Evolutionary conservation across 92 coral and sea anemone species (phyloP).

Genomic region (Zoanthus sociatus): DNA sequence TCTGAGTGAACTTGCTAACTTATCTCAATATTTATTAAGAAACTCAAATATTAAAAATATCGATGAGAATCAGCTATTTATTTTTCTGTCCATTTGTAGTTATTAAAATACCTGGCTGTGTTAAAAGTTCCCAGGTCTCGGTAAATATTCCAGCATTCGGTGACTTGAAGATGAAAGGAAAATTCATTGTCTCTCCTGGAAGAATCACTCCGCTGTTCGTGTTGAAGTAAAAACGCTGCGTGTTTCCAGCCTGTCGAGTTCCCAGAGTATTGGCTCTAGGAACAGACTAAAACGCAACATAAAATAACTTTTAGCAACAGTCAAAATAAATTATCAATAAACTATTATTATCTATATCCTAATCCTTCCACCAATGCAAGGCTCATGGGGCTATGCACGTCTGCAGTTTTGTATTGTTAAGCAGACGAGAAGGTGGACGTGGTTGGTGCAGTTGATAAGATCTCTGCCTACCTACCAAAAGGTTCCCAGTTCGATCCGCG

Average conservation of each 20-base stretch:
- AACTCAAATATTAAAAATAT: neutral
- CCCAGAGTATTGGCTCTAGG: slow-evolving; percentile 85
- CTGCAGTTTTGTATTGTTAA: too few relatives aligned
- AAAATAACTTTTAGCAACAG: neutral
- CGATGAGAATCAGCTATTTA: neutral
- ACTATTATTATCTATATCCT: too few relatives aligned
- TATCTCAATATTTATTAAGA: neutral
- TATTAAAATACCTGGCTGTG: slow-evolving; percentile 65
- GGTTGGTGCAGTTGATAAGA: too few relatives aligned
- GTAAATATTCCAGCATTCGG: slow-evolving; percentile 93
- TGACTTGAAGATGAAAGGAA: slow-evolving; percentile 97
- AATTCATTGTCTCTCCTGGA: slow-evolving; percentile 96
- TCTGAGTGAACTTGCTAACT: too few relatives aligned
- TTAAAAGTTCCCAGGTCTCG: slow-evolving; percentile 93
- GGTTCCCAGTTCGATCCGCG: too few relatives aligned
- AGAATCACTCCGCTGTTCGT: slow-evolving; percentile 97
- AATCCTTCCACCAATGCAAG: too few relatives aligned
- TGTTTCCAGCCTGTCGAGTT: slow-evolving; percentile 82
- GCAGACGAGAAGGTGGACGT: too few relatives aligned
- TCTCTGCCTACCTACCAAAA: too few relatives aligned
- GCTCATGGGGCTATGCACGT: too few relatives aligned
- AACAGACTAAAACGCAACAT: slow-evolving; percentile 59
- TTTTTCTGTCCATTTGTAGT: neutral
- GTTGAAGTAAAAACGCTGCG: slow-evolving; percentile 96
- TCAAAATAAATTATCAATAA: too few relatives aligned